Base-by-base conservation (phyloP, 1,140 invertebrate species). In the Brachionus sp. region DNA sequence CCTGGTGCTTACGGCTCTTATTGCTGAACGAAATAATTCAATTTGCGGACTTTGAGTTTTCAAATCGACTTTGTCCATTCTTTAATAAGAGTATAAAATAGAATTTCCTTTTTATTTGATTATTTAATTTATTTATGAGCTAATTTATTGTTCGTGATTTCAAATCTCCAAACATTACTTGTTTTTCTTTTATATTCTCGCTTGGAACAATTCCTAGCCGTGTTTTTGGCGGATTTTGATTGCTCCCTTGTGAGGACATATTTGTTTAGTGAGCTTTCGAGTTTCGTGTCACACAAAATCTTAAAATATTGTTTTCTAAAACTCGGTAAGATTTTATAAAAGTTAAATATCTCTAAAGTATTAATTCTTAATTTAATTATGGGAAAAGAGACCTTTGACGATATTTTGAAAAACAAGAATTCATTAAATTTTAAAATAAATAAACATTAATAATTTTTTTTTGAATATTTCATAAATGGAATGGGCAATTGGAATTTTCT, bases 111-210 rank as follows among this genome's bases (percentile, higher is more conserved):
- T 39, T 39, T 70, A 37, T n/a, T 37, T 53, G 6, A 5, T 53
- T 0, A 5, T 16, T n/a, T n/a, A 53, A 6, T 23, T 16, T 19
- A 3, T 53, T 53, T 19, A 46, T 46, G 44, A 13, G 44, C 44
- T 19, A 57, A 57, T n/a, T n/a, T n/a, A n/a, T 16, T 13, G 23
- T 37, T 70, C 66, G 66, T 70, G 66, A 39, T 39, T 42, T 42
- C 12, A 57, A 57, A 23, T 57, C 50, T 5, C 50, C 19, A 57
- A 19, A 57, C 50, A 83, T 82, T 84, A 87, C 87, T 85, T 88
- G 87, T 84, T 87, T 88, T 83, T 87, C 86, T 84, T 87, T 87
- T 10, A 88, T 86, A 80, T 88, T 87, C 85, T 88, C 87, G 10
- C 86, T 86, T 2, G 86, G 85, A 53, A 85, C 86, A 44, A 88